Base-by-base conservation (phyloP, 2,113 vertebrate species). In the Macquaria australasica region DNA sequence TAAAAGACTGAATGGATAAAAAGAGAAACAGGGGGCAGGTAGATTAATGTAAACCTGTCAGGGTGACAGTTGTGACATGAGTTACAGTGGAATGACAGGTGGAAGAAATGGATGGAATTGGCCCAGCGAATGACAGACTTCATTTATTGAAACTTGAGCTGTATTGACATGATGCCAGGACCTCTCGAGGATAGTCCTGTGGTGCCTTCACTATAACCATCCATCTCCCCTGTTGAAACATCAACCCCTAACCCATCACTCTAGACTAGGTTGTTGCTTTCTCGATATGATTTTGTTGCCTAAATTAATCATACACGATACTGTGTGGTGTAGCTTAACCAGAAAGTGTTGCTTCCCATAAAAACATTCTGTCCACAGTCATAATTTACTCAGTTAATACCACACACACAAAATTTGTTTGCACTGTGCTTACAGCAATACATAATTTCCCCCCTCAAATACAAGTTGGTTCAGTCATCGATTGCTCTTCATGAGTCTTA, bases 171-270 rank as follows among this genome's bases (percentile, higher is more conserved):
- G 3, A 34, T 34, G 34, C 67, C 59, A 34, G 23, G 56, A n/a
- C 59, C 5, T 58, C 79, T 71, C 0, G 1, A 15, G 63, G 72
- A 37, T 18, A 75, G 50, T 60, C 75, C 68, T 70, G 48, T 16
- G 12, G 73, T 18, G 15, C 23, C 18, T 28, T 73, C 51, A 70
- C 50, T 8, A 14, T 31, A 51, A 50, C 59, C 50, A 74, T 72
- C 59, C 37, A 74, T 81, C 68, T 63, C 12, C 15, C 8, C 69
- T 79, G 34, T 81, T 16, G 11, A 71, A 79, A 50, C 18, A 4
- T 60, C 21, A 68, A 64, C 11, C 41, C 39, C 55, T 59, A 28
- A 67, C 37, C 18, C 3, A 50, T 58, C 28, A 18, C 8, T 11
- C 37, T 53, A 1, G 8, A 51, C 39, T 6, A 20, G 2, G 48